These are phyloP conservation scores for Harmothoe impar DNA, from an alignment of 2,888 invertebrate species.

Conservation along the genomic window DNA sequence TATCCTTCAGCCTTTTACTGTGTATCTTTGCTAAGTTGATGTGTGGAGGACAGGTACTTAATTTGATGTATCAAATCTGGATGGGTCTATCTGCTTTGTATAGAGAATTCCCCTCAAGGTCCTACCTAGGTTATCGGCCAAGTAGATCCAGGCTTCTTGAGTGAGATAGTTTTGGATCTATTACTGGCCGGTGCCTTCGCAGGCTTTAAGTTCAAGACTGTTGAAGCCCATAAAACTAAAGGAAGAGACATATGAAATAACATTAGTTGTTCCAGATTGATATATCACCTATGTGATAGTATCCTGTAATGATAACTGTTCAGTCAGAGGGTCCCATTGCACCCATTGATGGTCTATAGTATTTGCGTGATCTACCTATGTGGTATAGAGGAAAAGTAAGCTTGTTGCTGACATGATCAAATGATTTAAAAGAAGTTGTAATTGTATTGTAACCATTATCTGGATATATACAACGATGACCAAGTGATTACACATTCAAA, in stretches of 20 bases:
- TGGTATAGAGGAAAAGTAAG: neutral
- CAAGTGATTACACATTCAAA: conserved; percentile 6
- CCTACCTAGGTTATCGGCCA: neutral
- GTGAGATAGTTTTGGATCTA: conserved; percentile 26
- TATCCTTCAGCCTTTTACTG: neutral
- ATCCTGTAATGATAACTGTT: conserved; percentile 32
- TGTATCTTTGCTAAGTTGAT: neutral
- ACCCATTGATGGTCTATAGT: neutral
- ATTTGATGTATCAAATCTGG: neutral
- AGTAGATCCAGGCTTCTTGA: conserved; percentile 41
- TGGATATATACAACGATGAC: conserved; percentile 9
- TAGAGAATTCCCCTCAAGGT: neutral
- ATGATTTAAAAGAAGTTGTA: neutral
- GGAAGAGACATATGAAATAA: neutral
- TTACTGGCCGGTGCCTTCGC: neutral
- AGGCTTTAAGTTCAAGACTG: conserved; percentile 11
- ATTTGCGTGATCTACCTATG: neutral
- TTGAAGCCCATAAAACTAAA: conserved; percentile 21
- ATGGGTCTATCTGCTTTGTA: conserved; percentile 39
- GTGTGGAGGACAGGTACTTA: neutral
- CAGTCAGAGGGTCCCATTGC: neutral
- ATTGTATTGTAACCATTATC: neutral
- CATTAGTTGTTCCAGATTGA: conserved; percentile 1
- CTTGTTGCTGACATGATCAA: neutral
- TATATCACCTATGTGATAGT: conserved; percentile 10